phyloP scores from a whole-genome alignment of 2,888 invertebrate genomes.

The Rotaria magnacalcarata region DNA sequence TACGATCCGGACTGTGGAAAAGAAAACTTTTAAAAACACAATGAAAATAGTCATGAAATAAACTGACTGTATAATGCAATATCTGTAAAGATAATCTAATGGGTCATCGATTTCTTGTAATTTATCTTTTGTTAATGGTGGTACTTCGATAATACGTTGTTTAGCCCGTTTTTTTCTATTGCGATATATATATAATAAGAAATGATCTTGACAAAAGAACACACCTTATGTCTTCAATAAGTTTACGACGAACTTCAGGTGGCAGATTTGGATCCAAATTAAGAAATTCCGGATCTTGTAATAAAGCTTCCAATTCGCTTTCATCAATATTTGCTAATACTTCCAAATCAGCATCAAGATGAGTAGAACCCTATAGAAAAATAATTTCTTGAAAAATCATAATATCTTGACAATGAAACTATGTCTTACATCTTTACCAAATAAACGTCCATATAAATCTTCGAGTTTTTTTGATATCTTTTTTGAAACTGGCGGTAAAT shows the following conservation, averaged over 20 bases:
- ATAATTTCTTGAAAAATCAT: not conserved
- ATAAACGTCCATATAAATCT: not conserved
- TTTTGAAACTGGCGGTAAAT: not conserved
- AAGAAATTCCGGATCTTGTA: constrained; percentile 4
- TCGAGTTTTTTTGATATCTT: not conserved
- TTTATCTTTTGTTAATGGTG: constrained; percentile 49
- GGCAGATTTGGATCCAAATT: constrained; percentile 8
- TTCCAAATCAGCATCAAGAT: not conserved
- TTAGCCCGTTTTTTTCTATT: constrained; percentile 35
- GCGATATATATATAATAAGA: not conserved
- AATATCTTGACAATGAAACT: too few relatives aligned
- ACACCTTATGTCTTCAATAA: constrained; percentile 2
- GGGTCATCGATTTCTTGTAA: constrained; percentile 53
- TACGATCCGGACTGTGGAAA: constrained; percentile 52
- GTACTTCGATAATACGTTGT: not conserved
- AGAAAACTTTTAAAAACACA: constrained; percentile 50
- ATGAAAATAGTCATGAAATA: constrained; percentile 50
- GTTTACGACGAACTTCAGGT: not conserved
- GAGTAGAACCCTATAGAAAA: not conserved
- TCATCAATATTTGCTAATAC: not conserved
- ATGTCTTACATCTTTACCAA: not conserved
- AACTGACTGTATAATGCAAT: constrained; percentile 43
- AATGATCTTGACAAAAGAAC: not conserved
- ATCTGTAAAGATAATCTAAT: constrained; percentile 53
- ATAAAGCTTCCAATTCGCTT: constrained; percentile 7